Evolutionary conservation across 2,797 vertebrate genomes (phyloP), one percentile per base, ranked within the genome.

Genomic region (Peromyscus nudipes): DNA sequence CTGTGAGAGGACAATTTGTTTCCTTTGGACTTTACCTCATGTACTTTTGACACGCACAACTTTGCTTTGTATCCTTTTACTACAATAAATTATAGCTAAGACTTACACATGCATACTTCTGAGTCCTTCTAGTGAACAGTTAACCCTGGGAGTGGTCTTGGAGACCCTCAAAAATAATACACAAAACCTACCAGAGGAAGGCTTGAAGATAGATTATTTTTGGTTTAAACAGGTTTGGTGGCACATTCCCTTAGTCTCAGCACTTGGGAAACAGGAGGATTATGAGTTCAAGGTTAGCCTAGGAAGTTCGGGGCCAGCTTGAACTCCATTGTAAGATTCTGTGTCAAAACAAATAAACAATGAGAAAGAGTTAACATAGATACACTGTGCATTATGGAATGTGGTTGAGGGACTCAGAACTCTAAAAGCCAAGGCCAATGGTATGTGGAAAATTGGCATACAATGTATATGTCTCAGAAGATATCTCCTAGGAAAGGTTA

Each of bases 61-160:
- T 95, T 93, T 82, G 19, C 79, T 96, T 89, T 92, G 52, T 60
- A 80, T 85, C 12, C 46, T 91, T 95, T 91, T 81, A 67, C 25
- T 73, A 8, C 94, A 81, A 88, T 71, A 84, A 86, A 57, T 46
- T 75, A 84, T 19, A 87, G 81, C 21, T 40, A 65, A 21, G 29
- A 87, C 12, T 82, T 75, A 92, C 14, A 29, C 4, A 83, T 25
- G 52, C 31, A 82, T 40, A 79, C 16, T 82, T 27, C 37, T 34
- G 29, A 77, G 25, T 81, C 52, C 34, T 85, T n/a, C 21, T 95
- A 46, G 75, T 6, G 16, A 83, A 77, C 49, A 76, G n/a, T 31
- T 87, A 79, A 89, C 43, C 16, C 40, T 77, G 21, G 43, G 46
- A 7, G 23, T 81, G 55, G 37, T 89, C 76, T 90, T 86, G 57